phyloP scores from a whole-genome alignment of 1,140 invertebrate species.

The Diorhabda sublineata region DNA sequence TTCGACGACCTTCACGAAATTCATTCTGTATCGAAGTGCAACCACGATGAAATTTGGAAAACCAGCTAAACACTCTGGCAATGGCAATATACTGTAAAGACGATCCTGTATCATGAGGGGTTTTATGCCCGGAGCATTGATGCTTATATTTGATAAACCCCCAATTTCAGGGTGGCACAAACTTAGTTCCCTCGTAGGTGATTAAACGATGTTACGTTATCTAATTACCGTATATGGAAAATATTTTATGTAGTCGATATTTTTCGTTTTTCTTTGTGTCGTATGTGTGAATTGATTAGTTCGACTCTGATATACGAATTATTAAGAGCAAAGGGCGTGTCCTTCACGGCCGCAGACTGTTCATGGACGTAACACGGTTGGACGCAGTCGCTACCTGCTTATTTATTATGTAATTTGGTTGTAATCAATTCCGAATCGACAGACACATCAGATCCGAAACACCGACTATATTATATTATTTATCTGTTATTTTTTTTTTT shows the following conservation, averaged over 20 bases:
- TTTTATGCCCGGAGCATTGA: neutral
- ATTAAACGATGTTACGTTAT: neutral
- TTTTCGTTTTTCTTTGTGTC: too few species aligned
- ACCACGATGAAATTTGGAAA: too few species aligned
- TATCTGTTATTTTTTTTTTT: too few species aligned
- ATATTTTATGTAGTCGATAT: too few species aligned
- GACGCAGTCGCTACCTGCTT: conserved; percentile 11
- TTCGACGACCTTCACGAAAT: too few species aligned
- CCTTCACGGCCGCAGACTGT: conserved; percentile 4
- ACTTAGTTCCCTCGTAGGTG: neutral
- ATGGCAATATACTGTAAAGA: neutral
- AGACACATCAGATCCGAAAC: neutral
- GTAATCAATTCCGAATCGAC: conserved; percentile 12
- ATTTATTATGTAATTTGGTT: conserved; percentile 16
- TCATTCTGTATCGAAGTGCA: too few species aligned
- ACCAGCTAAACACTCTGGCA: neutral
- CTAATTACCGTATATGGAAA: neutral
- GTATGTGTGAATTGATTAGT: neutral
- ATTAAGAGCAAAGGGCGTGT: neutral
- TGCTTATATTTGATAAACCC: neutral
- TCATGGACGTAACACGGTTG: conserved; percentile 11
- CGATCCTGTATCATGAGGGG: too few species aligned
- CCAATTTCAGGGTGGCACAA: neutral
- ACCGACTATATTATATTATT: too few species aligned
- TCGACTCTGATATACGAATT: neutral